Evolutionary conservation across 1,140 invertebrate genomes (phyloP).

Genomic region (Temnothorax curvispinosus): DNA sequence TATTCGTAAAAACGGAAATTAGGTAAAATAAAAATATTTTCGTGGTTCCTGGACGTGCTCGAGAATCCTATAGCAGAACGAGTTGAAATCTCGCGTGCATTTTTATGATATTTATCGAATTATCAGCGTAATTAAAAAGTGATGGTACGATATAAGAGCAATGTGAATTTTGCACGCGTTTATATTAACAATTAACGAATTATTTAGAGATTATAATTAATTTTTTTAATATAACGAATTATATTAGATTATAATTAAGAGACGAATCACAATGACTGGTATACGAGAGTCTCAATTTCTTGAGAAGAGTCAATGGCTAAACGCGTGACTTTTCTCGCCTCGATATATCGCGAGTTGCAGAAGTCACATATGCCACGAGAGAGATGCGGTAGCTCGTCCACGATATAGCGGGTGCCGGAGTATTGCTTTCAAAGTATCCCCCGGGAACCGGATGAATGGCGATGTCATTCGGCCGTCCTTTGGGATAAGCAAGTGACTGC

Average conservation of each 20-base stretch:
- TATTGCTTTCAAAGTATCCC: slow-evolving; percentile 80
- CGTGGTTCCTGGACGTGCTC: background rate
- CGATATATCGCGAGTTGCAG: slow-evolving; percentile 55
- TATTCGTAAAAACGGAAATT: background rate
- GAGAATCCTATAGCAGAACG: background rate
- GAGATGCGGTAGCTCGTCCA: slow-evolving; percentile 53
- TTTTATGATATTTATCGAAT: background rate
- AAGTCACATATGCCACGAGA: slow-evolving; percentile 77
- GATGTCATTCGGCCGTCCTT: slow-evolving; percentile 75
- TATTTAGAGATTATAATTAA: no score
- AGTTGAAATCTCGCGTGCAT: background rate
- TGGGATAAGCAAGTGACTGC: slow-evolving; percentile 78
- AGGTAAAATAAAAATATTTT: slow-evolving; percentile 1
- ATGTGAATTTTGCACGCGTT: background rate
- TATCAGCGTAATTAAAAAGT: background rate
- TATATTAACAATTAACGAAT: background rate
- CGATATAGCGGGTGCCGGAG: slow-evolving; percentile 66
- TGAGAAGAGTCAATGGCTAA: slow-evolving; percentile 34
- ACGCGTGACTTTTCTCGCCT: slow-evolving; percentile 25
- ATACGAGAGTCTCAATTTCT: background rate
- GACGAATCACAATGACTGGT: background rate
- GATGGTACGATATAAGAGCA: background rate
- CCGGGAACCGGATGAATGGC: slow-evolving; percentile 74
- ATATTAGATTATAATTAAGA: background rate
- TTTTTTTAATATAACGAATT: no score